A percentile compares a stretch with the other conserved stretches of the same genome.
Evolutionary conservation across 2,797 vertebrate species (phyloP).

Genomic region (Melanotaenia pygmaea): DNA sequence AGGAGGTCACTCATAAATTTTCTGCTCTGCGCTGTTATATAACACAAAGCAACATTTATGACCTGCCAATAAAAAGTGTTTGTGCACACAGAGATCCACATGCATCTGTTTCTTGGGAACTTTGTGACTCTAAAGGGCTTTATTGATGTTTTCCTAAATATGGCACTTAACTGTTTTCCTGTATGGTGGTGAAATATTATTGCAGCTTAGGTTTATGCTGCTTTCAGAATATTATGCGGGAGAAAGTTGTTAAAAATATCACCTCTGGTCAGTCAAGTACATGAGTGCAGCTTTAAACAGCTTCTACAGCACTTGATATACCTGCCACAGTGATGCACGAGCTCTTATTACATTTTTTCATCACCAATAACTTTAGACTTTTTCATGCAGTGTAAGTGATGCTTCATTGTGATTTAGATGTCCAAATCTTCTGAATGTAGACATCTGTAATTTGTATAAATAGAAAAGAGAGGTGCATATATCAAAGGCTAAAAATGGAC

Average conservation of each 20-base stretch:
- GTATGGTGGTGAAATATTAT: slow-evolving; percentile 26
- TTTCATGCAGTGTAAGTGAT: neutral
- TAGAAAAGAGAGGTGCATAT: neutral
- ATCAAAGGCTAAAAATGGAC: neutral
- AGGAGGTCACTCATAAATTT: slow-evolving; percentile 66
- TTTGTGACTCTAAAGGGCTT: slow-evolving; percentile 39
- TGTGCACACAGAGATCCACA: slow-evolving; percentile 42
- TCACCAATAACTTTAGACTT: neutral
- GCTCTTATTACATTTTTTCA: slow-evolving; percentile 29
- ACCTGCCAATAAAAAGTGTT: slow-evolving; percentile 29
- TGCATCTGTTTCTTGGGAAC: slow-evolving; percentile 67
- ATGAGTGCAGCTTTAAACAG: neutral
- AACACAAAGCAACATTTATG: slow-evolving; percentile 69
- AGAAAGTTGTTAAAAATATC: slow-evolving; percentile 30
- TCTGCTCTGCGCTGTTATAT: slow-evolving; percentile 46
- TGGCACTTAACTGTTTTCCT: slow-evolving; percentile 51
- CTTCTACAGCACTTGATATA: slow-evolving; percentile 12
- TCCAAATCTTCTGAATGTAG: neutral
- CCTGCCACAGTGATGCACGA: slow-evolving; percentile 17
- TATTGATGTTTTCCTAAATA: slow-evolving; percentile 51
- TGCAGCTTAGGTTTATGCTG: slow-evolving; percentile 3
- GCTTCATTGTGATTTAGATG: neutral
- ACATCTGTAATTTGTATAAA: neutral
- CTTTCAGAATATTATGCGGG: slow-evolving; percentile 14
- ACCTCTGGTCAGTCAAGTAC: slow-evolving; percentile 7